These are phyloP conservation scores for Clarias magur DNA, from an alignment of 2,113 vertebrate genomes.

Conservation along the genomic window DNA sequence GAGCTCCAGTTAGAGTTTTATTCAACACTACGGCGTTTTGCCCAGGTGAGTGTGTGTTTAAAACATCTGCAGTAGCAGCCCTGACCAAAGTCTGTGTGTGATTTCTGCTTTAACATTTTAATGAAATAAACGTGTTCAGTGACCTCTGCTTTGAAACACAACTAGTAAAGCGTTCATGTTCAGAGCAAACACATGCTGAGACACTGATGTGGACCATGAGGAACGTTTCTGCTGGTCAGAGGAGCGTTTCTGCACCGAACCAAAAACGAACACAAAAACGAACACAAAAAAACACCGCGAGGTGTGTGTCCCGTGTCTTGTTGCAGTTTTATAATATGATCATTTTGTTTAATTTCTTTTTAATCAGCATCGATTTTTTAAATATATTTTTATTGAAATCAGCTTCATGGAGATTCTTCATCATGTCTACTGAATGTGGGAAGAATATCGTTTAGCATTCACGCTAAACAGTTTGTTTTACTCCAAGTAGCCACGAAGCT, in stretches of 20 bases:
- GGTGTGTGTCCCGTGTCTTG: background rate
- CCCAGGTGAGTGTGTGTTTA: background rate
- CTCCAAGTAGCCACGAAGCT: background rate
- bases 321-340: background rate
- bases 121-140: background rate
- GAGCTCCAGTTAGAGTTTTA: background rate
- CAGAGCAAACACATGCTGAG: no score
- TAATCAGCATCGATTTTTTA: background rate
- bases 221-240: constrained; percentile 38
- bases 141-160: background rate
- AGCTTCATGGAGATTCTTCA: background rate
- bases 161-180: background rate
- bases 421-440: background rate
- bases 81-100: constrained; percentile 11
- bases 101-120: background rate
- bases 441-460: background rate
- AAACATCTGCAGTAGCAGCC: background rate
- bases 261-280: background rate
- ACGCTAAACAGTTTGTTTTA: background rate
- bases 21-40: background rate
- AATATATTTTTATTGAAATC: background rate
- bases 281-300: no score
- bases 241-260: background rate
- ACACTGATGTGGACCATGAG: constrained; percentile 4
- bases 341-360: background rate